Evolutionary conservation across 2,797 vertebrate genomes (phyloP).

Genomic region (Cossypha heuglini): DNA sequence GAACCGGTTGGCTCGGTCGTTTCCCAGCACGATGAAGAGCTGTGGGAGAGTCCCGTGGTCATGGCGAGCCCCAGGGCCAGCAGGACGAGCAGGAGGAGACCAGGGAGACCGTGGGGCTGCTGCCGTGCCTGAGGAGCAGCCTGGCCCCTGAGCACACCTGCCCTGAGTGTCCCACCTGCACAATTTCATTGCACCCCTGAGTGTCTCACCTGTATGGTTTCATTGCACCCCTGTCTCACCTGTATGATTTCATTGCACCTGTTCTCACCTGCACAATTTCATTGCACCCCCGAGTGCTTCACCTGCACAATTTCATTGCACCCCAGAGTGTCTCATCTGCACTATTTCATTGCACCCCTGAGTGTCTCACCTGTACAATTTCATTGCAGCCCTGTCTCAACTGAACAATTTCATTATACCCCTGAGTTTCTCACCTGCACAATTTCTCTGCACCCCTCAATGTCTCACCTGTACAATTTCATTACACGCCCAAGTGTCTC

Average conservation of each 20-base stretch:
- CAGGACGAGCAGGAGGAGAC: neutral
- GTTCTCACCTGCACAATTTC: too few relatives aligned
- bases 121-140: neutral
- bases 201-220: too few relatives aligned
- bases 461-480: too few relatives aligned
- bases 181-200: too few relatives aligned
- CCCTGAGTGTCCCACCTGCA: constrained; percentile 48
- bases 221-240: too few relatives aligned
- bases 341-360: constrained; percentile 84
- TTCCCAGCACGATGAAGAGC: constrained; percentile 96
- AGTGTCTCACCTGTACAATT: constrained; percentile 71
- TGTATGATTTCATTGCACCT: constrained; percentile 84
- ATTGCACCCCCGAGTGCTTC: too few relatives aligned
- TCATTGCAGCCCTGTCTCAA: constrained; percentile 47
- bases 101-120: rapidly evolving
- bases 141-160: neutral
- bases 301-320: too few relatives aligned
- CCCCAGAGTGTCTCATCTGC: neutral
- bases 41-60: constrained; percentile 17
- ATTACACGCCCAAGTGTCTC: too few relatives aligned
- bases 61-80: neutral
- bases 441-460: neutral
- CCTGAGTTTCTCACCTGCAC: constrained; percentile 44
- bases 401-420: constrained; percentile 75
- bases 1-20: constrained; percentile 92